phyloP scores from a whole-genome alignment of 2,888 invertebrate genomes.

The Sphaeridia pumilis region DNA sequence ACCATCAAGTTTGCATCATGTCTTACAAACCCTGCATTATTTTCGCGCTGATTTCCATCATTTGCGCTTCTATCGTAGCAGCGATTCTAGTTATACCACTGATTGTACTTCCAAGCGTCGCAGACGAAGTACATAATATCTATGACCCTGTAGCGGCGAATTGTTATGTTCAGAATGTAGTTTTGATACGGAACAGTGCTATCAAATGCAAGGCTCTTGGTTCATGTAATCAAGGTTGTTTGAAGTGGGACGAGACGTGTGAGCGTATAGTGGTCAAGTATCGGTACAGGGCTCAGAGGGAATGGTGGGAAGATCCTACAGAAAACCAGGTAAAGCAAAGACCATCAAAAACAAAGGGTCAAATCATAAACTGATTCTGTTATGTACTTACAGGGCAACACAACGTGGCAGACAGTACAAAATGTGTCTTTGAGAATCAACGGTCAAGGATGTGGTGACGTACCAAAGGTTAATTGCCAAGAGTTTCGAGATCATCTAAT shows the following conservation, averaged over 20 bases:
- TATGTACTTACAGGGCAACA: neutral
- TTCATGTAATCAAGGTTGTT: slow-evolving; percentile 3
- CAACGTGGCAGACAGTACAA: neutral
- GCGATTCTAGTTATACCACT: slow-evolving; percentile 7
- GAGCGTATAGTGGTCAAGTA: neutral
- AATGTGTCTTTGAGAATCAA: slow-evolving; percentile 7
- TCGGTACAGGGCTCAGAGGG: neutral
- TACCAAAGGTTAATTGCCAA: slow-evolving; percentile 5
- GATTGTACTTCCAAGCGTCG: slow-evolving; percentile 5
- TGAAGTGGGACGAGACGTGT: neutral
- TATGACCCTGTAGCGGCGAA: slow-evolving; percentile 5
- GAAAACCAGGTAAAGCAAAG: neutral
- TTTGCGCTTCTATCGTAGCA: neutral
- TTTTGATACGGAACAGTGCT: neutral
- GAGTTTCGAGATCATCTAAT: slow-evolving; percentile 3
- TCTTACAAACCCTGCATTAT: slow-evolving; percentile 2
- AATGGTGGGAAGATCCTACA: neutral
- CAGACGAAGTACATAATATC: neutral
- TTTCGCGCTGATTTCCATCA: slow-evolving; percentile 3
- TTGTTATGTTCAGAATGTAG: neutral
- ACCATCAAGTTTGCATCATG: no score
- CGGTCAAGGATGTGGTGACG: slow-evolving; percentile 2
- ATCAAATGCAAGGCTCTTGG: neutral
- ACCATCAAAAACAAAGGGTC: no score
- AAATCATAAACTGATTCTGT: neutral